Conservation (phyloP, 2,113 vertebrate genomes). For the Erythrolamprus reginae region DNA sequence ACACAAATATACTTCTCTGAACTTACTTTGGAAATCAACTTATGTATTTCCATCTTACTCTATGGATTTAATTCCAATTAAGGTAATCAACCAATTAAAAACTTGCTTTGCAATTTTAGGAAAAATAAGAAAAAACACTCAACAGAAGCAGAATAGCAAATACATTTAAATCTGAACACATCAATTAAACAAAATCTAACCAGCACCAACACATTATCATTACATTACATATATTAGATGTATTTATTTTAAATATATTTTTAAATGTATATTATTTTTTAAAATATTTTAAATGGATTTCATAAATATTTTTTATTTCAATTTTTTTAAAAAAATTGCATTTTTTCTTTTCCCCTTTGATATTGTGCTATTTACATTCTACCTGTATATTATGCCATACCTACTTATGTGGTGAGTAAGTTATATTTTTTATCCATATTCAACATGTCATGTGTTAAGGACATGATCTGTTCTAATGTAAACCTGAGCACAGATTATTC, state of each 20-base stretch:
- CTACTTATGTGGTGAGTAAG: background rate
- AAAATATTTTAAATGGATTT: background rate
- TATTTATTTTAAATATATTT: background rate
- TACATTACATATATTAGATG: background rate
- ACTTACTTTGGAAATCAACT: background rate
- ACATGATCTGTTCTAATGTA: constrained; percentile 12
- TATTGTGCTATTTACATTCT: constrained; percentile 18
- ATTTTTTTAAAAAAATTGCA: background rate
- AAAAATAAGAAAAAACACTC: background rate
- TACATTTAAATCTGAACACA: background rate
- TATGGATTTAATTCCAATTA: background rate
- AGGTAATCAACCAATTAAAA: background rate
- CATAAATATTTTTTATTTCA: background rate
- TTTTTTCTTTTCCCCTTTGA: background rate
- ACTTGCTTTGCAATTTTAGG: background rate
- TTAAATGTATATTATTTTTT: background rate
- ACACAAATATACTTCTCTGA: background rate
- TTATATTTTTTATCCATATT: background rate
- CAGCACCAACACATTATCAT: background rate
- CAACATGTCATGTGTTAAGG: constrained; percentile 9
- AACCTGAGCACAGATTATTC: constrained; percentile 22
- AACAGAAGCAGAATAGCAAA: background rate
- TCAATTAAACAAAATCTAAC: background rate
- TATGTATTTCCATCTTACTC: background rate
- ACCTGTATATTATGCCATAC: background rate